Conservation (phyloP, 2,888 invertebrate species). For the Hoplodrina blanda region DNA sequence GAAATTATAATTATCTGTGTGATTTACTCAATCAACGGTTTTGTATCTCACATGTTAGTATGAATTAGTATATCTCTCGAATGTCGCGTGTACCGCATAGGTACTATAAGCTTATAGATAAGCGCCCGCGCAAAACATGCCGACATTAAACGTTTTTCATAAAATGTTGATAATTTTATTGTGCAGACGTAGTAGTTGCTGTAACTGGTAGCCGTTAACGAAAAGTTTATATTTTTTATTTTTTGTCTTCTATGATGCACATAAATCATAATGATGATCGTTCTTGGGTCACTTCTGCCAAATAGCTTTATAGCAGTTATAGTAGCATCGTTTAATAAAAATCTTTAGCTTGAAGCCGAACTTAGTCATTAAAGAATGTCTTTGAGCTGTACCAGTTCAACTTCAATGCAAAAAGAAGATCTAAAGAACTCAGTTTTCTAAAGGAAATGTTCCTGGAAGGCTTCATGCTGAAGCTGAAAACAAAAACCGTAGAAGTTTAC, state of each 20-base stretch:
- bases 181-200: too few relatives aligned
- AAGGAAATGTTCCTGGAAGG: slow-evolving; percentile 12
- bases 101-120: too few relatives aligned
- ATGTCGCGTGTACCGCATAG: too few relatives aligned
- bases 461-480: slow-evolving; percentile 1
- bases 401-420: slow-evolving; percentile 5
- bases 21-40: too few relatives aligned
- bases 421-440: neutral
- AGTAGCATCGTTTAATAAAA: slow-evolving; percentile 5
- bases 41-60: too few relatives aligned
- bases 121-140: too few relatives aligned
- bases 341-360: neutral
- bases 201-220: too few relatives aligned
- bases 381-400: neutral
- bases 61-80: too few relatives aligned
- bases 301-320: neutral
- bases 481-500: slow-evolving; percentile 3
- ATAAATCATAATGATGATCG: neutral
- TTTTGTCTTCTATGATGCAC: neutral
- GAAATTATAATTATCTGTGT: too few relatives aligned
- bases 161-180: too few relatives aligned
- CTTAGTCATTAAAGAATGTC: slow-evolving; percentile 13
- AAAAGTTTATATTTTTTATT: too few relatives aligned
- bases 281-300: neutral
- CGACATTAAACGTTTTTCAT: too few relatives aligned